Base-by-base conservation (phyloP, 2,113 vertebrate genomes). In the Glaucomys volans region DNA sequence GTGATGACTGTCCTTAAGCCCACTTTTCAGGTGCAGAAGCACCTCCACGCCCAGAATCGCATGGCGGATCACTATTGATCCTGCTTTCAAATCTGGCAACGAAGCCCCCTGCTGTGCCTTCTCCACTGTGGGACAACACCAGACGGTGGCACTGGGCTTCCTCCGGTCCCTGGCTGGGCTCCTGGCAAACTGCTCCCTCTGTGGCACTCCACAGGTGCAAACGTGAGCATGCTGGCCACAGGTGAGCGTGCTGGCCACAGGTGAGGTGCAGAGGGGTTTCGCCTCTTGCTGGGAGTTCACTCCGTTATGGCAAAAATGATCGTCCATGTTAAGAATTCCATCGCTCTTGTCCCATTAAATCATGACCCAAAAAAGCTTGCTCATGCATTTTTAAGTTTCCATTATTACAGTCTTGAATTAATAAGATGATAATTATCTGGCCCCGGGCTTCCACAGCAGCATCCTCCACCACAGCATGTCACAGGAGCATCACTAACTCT, bases 361-460 rank as follows among this genome's bases (percentile, higher is more conserved):
- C 62, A 91, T 4, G 11, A 30, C 71, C 37, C 22, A 67, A 74
- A 71, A 71, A 93, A 66, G 13, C 40, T 71, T 88, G n/a, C 40
- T 67, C 8, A 0, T 62, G 42, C 24, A 69, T 91, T 77, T 92
- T 91, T 91, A 87, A 76, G 22, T 42, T 64, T 47, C 72, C 22
- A 26, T 88, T 80, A 77, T 88, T 30, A 4, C 42, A 87, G 24
- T 80, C 64, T 85, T 75, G 47, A 81, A 91, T 88, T 84, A 83
- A 8, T 44, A 79, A 93, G 35, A 52, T 42, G 59, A 35, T 50
- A 50, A 91, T 57, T 57, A 35, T n/a, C 50, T 54, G 4, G 32
- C 50, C 74, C 30, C n/a, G 4, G 66, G 40, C 72, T 81, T 42
- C 32, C 77, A 50, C 24, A n/a, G 8, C 24, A 4, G 12, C 42